Evolutionary conservation across 2,113 vertebrate genomes (phyloP).

Genomic region (Cromileptes altivelis): DNA sequence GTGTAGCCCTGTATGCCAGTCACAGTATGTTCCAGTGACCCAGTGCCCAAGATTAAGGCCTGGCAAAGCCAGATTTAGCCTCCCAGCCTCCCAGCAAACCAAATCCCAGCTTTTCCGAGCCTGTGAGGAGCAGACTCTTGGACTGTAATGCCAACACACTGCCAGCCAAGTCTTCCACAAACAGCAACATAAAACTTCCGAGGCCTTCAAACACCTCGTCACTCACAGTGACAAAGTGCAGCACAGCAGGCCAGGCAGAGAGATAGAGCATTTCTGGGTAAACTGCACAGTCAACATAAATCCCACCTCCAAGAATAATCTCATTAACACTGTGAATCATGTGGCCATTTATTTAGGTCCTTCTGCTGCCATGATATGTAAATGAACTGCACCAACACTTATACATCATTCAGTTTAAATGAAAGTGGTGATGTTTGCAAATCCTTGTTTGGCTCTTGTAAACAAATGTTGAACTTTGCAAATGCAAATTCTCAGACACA

Average conservation of each 20-base stretch:
- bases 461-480: background rate
- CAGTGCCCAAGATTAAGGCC: slow-evolving; percentile 63
- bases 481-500: background rate
- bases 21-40: slow-evolving; percentile 62
- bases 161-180: slow-evolving; percentile 25
- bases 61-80: slow-evolving; percentile 64
- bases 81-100: slow-evolving; percentile 43
- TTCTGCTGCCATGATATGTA: slow-evolving; percentile 1
- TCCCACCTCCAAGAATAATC: slow-evolving; percentile 5
- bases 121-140: slow-evolving; percentile 18
- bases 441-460: background rate
- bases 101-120: slow-evolving; percentile 66
- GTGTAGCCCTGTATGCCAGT: slow-evolving; percentile 8
- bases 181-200: slow-evolving; percentile 19
- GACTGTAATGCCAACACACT: background rate
- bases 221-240: background rate
- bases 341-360: background rate
- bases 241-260: background rate
- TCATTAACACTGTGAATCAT: slow-evolving; percentile 22
- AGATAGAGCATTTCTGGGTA: background rate
- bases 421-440: background rate
- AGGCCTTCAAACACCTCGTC: background rate
- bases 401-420: background rate
- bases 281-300: slow-evolving; percentile 11
- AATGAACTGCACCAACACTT: background rate